These are phyloP conservation scores for Lasioglossum albipes DNA, from an alignment of 1,140 invertebrate species.

Conservation along the genomic window DNA sequence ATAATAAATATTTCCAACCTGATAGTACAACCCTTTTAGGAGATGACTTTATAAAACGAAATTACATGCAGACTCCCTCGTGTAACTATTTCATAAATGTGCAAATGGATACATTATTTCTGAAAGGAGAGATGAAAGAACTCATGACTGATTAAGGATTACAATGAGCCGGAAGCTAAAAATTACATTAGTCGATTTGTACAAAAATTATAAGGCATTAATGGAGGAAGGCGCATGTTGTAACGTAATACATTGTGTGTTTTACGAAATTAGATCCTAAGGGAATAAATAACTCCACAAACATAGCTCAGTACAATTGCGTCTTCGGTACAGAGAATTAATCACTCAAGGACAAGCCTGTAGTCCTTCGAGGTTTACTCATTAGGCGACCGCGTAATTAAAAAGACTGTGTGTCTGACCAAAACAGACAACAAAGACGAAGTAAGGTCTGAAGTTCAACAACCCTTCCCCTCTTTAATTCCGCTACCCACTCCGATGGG, in stretches of 20 bases:
- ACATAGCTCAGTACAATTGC: conserved; percentile 28
- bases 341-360: conserved; percentile 55
- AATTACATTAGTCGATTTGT: too few species aligned
- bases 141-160: too few species aligned
- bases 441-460: conserved; percentile 66
- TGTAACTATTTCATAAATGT: too few species aligned
- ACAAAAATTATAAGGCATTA: background rate
- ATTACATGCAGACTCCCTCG: too few species aligned
- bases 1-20: too few species aligned
- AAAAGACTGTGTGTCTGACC: conserved; percentile 74
- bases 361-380: conserved; percentile 67
- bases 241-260: background rate
- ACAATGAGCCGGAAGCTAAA: too few species aligned
- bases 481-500: conserved; percentile 58
- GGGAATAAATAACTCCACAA: conserved; percentile 41
- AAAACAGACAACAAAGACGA: conserved; percentile 75
- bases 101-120: too few species aligned
- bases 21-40: too few species aligned
- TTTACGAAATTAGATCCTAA: background rate
- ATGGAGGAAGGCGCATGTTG: background rate
- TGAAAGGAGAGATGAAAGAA: too few species aligned
- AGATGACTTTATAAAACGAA: too few species aligned
- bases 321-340: conserved; percentile 61
- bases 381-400: conserved; percentile 77
- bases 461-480: conserved; percentile 71